Evolutionary conservation across 2,113 vertebrate genomes (phyloP), one percentile per base, ranked within the genome.

Genomic region (Abramis brama): DNA sequence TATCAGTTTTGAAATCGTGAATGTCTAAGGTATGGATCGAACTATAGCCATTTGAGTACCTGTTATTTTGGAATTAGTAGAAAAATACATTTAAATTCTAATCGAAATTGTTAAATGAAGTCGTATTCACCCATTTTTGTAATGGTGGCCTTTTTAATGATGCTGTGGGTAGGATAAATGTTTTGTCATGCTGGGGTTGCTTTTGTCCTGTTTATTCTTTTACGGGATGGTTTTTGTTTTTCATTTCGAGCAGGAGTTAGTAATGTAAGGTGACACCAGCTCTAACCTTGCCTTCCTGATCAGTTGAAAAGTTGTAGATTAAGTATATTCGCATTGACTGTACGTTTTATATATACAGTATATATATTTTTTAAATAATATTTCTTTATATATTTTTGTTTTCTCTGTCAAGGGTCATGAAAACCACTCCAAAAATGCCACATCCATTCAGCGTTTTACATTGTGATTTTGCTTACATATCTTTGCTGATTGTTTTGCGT

Each of bases 201-300:
- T 82, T 82, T 21, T 30, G 36, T 80, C 4, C 36, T 52, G 62
- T 55, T 68, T 68, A 21, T 68, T 19, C 27, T 1, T 6, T 55
- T 68, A 17, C 4, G 8, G 39, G 47, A 19, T 59, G 68, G 47
- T 23, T 59, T 50, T 70, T 59, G 30, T 55, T 83, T 43, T 43
- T 15, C 39, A 45, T 66, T 70, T 82, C 2, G 7, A 71, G 81
- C 25, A 52, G 13, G 50, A 55, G 81, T 13, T 73, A 59, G 68
- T 83, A 7, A 73, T 73, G 81, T 73, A 83, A 57, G 30, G 45
- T 82, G 45, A 52, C 43, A 82, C 79, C 62, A 70, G 45, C 64
- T 66, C 2, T 70, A 50, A 12, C 39, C 64, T 47, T 50, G 43
- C 79, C 43, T 27, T 82, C n/a, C 79, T 68, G n/a, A 43, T 66